Evolutionary conservation across 2,797 vertebrate species (phyloP).

Genomic region (Sebastes itinus): DNA sequence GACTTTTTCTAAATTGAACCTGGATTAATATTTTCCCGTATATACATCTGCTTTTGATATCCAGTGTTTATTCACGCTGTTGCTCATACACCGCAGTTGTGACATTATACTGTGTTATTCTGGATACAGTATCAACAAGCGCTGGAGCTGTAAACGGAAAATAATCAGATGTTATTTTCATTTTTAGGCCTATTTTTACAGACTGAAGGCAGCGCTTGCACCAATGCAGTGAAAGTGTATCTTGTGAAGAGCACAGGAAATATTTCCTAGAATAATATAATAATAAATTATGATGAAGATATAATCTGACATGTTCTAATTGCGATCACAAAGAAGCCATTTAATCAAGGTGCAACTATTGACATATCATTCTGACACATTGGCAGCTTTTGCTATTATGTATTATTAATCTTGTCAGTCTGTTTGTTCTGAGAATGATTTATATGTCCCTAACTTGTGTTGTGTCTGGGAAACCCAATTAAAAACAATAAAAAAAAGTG

Average conservation of each 20-base stretch:
- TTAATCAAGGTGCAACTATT: constrained; percentile 25
- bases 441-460: constrained; percentile 10
- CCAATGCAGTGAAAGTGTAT: background rate
- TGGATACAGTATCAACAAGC: constrained; percentile 34
- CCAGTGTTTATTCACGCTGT: constrained; percentile 26
- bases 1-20: constrained; percentile 38
- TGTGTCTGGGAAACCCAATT: constrained; percentile 39
- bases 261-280: background rate
- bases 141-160: constrained; percentile 36
- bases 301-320: background rate
- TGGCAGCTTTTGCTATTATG: constrained; percentile 20
- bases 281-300: too few relatives aligned
- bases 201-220: background rate
- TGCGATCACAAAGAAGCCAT: constrained; percentile 39
- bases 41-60: constrained; percentile 61
- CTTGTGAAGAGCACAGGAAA: background rate
- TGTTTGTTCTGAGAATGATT: constrained; percentile 31
- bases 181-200: background rate
- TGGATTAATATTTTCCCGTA: constrained; percentile 47
- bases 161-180: constrained; percentile 32
- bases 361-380: constrained; percentile 33
- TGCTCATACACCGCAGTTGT: constrained; percentile 19
- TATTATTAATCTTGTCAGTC: constrained; percentile 45
- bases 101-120: constrained; percentile 42
- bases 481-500: constrained; percentile 18